phyloP scores from a whole-genome alignment of 2,797 vertebrate genomes.

The Pygocentrus nattereri region DNA sequence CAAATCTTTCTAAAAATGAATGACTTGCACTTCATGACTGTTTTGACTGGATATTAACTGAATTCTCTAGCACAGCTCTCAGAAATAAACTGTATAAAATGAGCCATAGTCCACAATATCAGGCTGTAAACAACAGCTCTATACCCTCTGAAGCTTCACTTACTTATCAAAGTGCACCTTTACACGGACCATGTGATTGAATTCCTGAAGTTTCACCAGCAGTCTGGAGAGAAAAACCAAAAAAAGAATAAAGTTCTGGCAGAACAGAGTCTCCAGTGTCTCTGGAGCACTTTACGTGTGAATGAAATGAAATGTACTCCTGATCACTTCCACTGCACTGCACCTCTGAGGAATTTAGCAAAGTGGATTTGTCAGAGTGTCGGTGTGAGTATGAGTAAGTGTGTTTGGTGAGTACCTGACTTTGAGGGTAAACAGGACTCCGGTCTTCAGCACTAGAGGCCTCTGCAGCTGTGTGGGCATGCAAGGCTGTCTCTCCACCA shows the following conservation, averaged over 20 bases:
- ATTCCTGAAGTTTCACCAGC: slow-evolving; percentile 92
- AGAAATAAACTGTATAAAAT: background rate
- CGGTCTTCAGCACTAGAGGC: slow-evolving; percentile 92
- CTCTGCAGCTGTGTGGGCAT: slow-evolving; percentile 97
- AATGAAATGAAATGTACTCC: no score
- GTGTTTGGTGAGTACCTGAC: slow-evolving; percentile 79
- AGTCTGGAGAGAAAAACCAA: slow-evolving; percentile 74
- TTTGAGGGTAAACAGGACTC: slow-evolving; percentile 95
- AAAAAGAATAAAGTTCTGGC: background rate
- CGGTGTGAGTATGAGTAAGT: background rate
- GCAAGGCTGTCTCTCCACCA: slow-evolving; percentile 95
- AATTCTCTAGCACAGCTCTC: no score
- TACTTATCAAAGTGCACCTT: slow-evolving; percentile 96
- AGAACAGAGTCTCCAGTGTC: no score
- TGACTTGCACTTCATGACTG: no score
- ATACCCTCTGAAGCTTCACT: slow-evolving; percentile 62
- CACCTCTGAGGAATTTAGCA: background rate
- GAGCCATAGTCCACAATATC: background rate
- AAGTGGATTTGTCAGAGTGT: background rate
- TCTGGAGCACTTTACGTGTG: background rate
- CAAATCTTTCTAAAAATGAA: no score
- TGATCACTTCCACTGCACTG: no score
- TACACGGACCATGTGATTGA: slow-evolving; percentile 96
- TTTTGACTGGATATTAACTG: no score
- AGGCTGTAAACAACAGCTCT: no score